phyloP scores from a whole-genome alignment of 2,888 invertebrate genomes.

The Spicauda simplicius region DNA sequence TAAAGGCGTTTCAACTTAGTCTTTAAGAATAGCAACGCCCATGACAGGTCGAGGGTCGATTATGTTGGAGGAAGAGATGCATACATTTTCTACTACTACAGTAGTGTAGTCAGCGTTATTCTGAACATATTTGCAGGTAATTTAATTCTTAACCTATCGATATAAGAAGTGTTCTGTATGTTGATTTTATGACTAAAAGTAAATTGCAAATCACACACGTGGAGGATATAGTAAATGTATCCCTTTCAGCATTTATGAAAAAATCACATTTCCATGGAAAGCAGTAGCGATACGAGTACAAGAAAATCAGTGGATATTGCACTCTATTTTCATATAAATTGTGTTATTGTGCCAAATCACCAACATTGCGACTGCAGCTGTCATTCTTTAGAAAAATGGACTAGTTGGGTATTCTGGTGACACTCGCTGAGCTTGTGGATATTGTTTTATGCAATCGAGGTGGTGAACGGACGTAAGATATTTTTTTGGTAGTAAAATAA shows the following conservation, averaged over 20 bases:
- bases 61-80: no score
- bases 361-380: conserved; percentile 4
- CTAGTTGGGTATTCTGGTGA: no score
- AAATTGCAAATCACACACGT: neutral
- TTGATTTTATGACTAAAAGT: neutral
- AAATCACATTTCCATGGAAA: conserved; percentile 3
- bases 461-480: no score
- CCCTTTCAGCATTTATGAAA: neutral
- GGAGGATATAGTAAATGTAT: neutral
- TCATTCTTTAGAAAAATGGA: neutral
- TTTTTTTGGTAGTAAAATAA: no score
- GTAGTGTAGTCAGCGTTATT: no score
- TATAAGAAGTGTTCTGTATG: neutral
- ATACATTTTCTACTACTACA: no score
- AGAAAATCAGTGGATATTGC: conserved; percentile 2
- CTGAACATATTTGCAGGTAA: neutral
- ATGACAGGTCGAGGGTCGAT: no score
- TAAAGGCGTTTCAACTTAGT: no score
- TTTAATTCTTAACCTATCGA: neutral
- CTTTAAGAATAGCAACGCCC: no score
- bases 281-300: neutral
- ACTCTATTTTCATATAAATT: conserved; percentile 12
- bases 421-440: no score
- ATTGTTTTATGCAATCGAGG: no score
- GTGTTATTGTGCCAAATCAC: conserved; percentile 13